These are phyloP conservation scores for fruit fly (Drosophila melanogaster) DNA, from an alignment of 1,140 invertebrate genomes.

Conservation along the genomic window Release_6_plus_ISO1_MT NT_033777.3:22119501-22120000, in stretches of 20 bases:
- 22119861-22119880: conserved; percentile 33
- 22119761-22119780: conserved; percentile 5
- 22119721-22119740: neutral
- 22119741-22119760: neutral
- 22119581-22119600: neutral
- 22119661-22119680: too few relatives aligned
- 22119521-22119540: too few relatives aligned
- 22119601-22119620: conserved; percentile 4
- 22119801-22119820: conserved; percentile 1
- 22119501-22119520: neutral
- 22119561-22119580: conserved; percentile 5
- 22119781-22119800: neutral
- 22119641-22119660: too few relatives aligned
- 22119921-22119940: conserved; percentile 29
- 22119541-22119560: neutral
- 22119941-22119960: conserved; percentile 19
- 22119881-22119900: conserved; percentile 25
- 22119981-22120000: conserved; percentile 56
- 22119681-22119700: neutral
- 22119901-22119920: conserved; percentile 48
- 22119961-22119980: conserved; percentile 10
- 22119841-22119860: conserved; percentile 25
- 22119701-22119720: neutral
- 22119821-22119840: conserved; percentile 11
- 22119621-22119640: neutral